A percentile compares a stretch with the other conserved stretches of the same genome.
Evolutionary conservation across 2,888 invertebrate genomes (phyloP).

Genomic region (Drosophila lutescens): DNA sequence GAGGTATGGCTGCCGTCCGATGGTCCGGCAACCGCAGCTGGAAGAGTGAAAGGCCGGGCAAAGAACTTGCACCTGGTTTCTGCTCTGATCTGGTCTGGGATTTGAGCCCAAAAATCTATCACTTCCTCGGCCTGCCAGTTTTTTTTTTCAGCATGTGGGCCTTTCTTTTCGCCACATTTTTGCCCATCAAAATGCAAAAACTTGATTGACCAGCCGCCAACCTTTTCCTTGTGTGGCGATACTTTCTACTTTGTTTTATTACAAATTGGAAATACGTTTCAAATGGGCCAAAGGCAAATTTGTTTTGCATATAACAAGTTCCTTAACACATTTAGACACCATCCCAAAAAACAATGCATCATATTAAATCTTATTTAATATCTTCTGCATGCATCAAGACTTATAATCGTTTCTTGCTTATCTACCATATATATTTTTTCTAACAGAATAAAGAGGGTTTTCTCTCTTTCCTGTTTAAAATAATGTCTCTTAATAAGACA

Average conservation of each 20-base stretch:
- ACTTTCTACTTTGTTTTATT: constrained; percentile 42
- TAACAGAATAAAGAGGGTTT: no score
- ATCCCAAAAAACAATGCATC: no score
- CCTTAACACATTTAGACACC: not conserved
- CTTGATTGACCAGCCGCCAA: constrained; percentile 46
- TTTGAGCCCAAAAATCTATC: constrained; percentile 69
- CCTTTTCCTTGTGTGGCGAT: constrained; percentile 17
- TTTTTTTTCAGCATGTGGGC: constrained; percentile 14
- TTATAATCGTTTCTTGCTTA: no score
- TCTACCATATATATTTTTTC: no score
- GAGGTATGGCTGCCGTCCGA: constrained; percentile 19
- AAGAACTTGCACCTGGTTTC: constrained; percentile 31
- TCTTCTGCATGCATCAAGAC: no score
- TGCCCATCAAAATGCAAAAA: constrained; percentile 20
- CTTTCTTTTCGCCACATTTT: constrained; percentile 47
- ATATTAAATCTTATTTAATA: no score
- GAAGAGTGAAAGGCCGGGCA: constrained; percentile 37
- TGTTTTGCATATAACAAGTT: constrained; percentile 2
- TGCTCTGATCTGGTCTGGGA: constrained; percentile 7
- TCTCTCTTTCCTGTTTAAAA: no score
- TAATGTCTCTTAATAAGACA: no score
- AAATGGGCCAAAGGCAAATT: constrained; percentile 7
- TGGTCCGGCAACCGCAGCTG: constrained; percentile 17
- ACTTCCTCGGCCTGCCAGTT: constrained; percentile 22
- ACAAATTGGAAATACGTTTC: constrained; percentile 45